These are phyloP conservation scores for Enteromius treurensis DNA, from an alignment of 2,797 vertebrate species.

Conservation along the genomic window DNA sequence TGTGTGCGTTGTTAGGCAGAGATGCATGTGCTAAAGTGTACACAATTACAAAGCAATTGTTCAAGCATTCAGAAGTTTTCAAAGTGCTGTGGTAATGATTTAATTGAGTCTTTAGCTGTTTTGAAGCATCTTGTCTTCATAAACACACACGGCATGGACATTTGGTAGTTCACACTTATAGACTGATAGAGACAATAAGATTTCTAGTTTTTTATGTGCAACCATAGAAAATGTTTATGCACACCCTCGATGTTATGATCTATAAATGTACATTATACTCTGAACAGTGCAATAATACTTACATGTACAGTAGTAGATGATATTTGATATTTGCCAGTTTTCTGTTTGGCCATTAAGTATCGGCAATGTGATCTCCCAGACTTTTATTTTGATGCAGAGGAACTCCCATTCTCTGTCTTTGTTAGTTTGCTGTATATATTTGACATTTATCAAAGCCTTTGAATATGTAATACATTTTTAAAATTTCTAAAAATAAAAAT, in stretches of 20 bases:
- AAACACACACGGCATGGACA: neutral
- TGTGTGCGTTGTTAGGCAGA: constrained; percentile 57
- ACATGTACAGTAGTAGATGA: too few species aligned
- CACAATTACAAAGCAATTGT: constrained; percentile 15
- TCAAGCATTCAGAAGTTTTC: constrained; percentile 13
- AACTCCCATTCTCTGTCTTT: neutral
- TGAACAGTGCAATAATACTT: neutral
- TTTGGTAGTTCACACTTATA: neutral
- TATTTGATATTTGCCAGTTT: neutral
- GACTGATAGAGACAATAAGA: neutral
- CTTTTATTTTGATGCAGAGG: neutral
- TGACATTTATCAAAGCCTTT: neutral
- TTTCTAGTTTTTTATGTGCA: neutral
- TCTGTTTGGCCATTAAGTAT: neutral
- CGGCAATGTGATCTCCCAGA: neutral
- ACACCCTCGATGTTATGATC: neutral
- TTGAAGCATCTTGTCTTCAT: constrained; percentile 14
- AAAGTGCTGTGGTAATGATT: constrained; percentile 9
- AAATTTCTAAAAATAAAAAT: neutral
- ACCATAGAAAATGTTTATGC: neutral
- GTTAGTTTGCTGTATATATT: neutral
- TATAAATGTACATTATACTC: neutral
- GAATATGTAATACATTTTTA: too few species aligned
- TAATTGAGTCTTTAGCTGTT: constrained; percentile 1
- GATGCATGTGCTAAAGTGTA: constrained; percentile 23